Conservation (phyloP, 1,140 invertebrate genomes). For the Drosophila mojavensis region DNA sequence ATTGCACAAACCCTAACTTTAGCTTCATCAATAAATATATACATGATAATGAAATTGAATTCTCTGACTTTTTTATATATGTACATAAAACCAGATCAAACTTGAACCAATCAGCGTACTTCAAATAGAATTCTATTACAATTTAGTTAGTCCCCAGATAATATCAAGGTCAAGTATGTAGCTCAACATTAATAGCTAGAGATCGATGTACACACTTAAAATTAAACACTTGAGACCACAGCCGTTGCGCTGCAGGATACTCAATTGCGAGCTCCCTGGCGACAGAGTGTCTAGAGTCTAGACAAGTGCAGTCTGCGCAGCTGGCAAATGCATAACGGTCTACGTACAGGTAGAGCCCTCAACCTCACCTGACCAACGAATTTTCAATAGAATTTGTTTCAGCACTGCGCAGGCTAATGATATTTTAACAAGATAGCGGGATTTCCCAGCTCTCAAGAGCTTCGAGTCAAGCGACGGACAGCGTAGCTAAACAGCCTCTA, state of each 20-base stretch:
- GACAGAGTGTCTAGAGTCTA: constrained; percentile 78
- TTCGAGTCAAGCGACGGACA: constrained; percentile 24
- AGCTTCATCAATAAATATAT: too few species aligned
- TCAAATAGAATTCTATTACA: neutral
- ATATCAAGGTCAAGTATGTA: neutral
- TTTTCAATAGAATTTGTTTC: constrained; percentile 66
- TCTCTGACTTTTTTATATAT: too few species aligned
- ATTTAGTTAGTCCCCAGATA: neutral
- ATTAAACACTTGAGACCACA: constrained; percentile 75
- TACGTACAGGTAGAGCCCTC: constrained; percentile 50
- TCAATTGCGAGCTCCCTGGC: constrained; percentile 34
- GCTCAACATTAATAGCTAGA: neutral
- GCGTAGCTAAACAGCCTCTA: constrained; percentile 23
- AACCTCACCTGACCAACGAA: constrained; percentile 15
- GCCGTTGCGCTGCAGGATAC: constrained; percentile 55
- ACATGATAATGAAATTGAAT: too few species aligned
- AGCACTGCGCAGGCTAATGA: constrained; percentile 64
- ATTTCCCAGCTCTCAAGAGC: constrained; percentile 58
- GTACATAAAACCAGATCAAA: too few species aligned
- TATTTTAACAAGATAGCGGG: constrained; percentile 73
- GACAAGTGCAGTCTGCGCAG: constrained; percentile 50
- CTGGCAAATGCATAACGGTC: constrained; percentile 53
- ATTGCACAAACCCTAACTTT: too few species aligned
- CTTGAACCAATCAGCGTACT: too few species aligned
- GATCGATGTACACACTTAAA: constrained; percentile 31